Percentiles rank a stretch among this genome's conserved stretches.
These are phyloP conservation scores for Urophycis tenuis DNA, from an alignment of 2,797 vertebrate genomes.

Conservation along the genomic window DNA sequence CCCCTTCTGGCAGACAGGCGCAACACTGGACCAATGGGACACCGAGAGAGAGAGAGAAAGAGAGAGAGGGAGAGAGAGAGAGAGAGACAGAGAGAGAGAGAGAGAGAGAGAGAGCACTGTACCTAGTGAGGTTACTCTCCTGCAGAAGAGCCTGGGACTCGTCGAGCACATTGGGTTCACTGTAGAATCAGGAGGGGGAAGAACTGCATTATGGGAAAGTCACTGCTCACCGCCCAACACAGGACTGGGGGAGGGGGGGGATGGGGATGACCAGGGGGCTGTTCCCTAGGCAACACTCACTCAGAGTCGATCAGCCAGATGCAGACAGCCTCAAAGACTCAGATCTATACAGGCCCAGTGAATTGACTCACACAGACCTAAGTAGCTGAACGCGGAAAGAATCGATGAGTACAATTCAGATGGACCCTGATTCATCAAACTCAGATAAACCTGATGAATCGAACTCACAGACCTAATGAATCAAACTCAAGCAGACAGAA, in stretches of 20 bases:
- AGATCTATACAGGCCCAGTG: too few relatives aligned
- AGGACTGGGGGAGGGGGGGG: background rate
- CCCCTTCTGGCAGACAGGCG: slow-evolving; percentile 55
- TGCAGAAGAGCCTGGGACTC: slow-evolving; percentile 98
- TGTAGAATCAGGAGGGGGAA: slow-evolving; percentile 86
- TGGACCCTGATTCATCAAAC: too few relatives aligned
- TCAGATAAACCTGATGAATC: too few relatives aligned
- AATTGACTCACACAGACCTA: too few relatives aligned
- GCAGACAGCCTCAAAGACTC: too few relatives aligned
- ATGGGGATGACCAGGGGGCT: background rate
- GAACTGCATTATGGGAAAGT: slow-evolving; percentile 19
- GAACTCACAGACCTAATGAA: too few relatives aligned
- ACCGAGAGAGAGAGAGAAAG: slow-evolving; percentile 58
- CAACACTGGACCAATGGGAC: slow-evolving; percentile 58
- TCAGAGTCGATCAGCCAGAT: background rate
- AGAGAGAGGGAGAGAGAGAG: slow-evolving; percentile 11
- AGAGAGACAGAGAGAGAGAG: slow-evolving; percentile 49
- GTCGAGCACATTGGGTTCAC: slow-evolving; percentile 99
- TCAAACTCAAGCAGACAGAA: too few relatives aligned
- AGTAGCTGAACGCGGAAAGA: too few relatives aligned
- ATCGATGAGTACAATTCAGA: too few relatives aligned
- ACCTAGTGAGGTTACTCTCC: slow-evolving; percentile 99
- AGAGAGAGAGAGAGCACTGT: slow-evolving; percentile 78
- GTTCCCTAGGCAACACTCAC: background rate
- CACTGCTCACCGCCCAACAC: background rate